Evolutionary conservation across 2,113 vertebrate genomes (phyloP).

Genomic region (Tapirus terrestris): DNA sequence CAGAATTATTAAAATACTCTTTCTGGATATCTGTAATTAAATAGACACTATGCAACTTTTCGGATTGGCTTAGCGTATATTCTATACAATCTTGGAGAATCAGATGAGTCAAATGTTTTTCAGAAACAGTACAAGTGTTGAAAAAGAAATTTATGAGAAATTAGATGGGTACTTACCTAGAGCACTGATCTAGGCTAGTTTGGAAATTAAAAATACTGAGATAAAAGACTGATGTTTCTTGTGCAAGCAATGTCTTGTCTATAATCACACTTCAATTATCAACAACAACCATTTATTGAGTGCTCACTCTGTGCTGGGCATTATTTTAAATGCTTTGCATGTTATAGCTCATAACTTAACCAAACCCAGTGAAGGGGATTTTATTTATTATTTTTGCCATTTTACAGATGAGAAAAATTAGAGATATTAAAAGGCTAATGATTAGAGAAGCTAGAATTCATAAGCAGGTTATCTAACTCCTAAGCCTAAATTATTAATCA

Average conservation of each 20-base stretch:
- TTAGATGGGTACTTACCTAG: background rate
- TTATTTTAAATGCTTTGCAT: background rate
- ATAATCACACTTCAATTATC: background rate
- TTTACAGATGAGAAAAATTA: background rate
- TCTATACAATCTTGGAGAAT: background rate
- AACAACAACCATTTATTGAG: background rate
- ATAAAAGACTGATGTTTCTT: background rate
- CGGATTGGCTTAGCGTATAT: background rate
- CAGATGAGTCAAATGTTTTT: background rate
- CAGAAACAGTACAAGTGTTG: background rate
- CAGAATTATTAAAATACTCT: slow-evolving; percentile 28
- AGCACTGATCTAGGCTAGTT: background rate
- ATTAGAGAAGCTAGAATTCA: background rate
- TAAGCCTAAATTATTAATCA: background rate
- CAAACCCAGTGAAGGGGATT: background rate
- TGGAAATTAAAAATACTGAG: background rate
- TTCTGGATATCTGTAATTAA: background rate
- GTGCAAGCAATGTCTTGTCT: background rate
- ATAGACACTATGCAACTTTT: background rate
- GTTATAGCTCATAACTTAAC: background rate
- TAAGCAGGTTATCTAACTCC: background rate
- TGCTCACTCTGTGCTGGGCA: background rate
- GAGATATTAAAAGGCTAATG: background rate
- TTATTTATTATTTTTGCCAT: background rate
- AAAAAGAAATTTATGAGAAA: slow-evolving; percentile 21